A percentile compares a stretch with the other conserved stretches of the same genome.
phyloP scores from a whole-genome alignment of 2,113 vertebrate genomes.

The Halichoeres trimaculatus region DNA sequence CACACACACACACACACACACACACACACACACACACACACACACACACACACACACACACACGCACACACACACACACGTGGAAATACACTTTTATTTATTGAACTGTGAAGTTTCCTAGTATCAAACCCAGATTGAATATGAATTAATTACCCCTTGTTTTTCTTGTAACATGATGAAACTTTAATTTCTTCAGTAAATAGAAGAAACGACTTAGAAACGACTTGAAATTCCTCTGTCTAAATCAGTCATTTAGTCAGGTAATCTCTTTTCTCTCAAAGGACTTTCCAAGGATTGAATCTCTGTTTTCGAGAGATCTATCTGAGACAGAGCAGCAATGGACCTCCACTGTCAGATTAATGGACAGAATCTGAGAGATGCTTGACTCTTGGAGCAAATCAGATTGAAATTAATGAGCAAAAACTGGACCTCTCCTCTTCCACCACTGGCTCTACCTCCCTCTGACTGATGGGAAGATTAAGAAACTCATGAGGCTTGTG shows the following conservation, averaged over 20 bases:
- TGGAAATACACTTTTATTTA: slow-evolving; percentile 20
- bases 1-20: too few relatives aligned
- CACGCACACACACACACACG: too few relatives aligned
- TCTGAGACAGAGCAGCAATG: slow-evolving; percentile 65
- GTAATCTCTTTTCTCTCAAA: slow-evolving; percentile 25
- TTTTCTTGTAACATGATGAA: slow-evolving; percentile 16
- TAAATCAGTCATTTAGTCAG: not conserved
- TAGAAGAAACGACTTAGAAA: not conserved
- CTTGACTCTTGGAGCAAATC: slow-evolving; percentile 75
- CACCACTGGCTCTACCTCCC: slow-evolving; percentile 63
- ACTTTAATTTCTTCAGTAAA: slow-evolving; percentile 18
- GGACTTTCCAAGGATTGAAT: slow-evolving; percentile 31
- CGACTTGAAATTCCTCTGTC: not conserved
- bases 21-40: too few relatives aligned
- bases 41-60: too few relatives aligned
- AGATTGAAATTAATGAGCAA: slow-evolving; percentile 82
- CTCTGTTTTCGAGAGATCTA: slow-evolving; percentile 35
- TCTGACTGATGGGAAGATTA: slow-evolving; percentile 82
- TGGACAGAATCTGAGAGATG: slow-evolving; percentile 75
- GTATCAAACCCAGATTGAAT: slow-evolving; percentile 15
- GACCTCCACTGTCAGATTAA: slow-evolving; percentile 76
- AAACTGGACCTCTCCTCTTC: slow-evolving; percentile 70
- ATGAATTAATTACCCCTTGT: slow-evolving; percentile 30
- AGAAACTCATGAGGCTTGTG: slow-evolving; percentile 81
- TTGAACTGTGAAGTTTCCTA: slow-evolving; percentile 27